Evolutionary conservation across 2,113 vertebrate species (phyloP).

Genomic region (Hydrochoerus hydrochaeris): DNA sequence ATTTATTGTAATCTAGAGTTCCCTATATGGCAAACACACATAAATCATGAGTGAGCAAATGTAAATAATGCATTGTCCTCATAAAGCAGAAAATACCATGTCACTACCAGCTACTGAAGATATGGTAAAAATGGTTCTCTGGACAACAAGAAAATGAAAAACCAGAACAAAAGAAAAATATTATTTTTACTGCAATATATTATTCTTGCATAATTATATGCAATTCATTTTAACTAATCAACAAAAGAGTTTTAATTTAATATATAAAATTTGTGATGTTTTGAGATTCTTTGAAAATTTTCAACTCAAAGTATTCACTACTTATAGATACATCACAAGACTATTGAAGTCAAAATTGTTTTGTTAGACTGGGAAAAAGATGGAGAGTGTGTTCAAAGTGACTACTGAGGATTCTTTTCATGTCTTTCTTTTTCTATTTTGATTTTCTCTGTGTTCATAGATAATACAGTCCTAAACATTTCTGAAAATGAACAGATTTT

Average conservation of each 20-base stretch:
- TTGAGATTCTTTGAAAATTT: background rate
- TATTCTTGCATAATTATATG: background rate
- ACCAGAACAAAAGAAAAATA: background rate
- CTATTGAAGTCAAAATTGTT: background rate
- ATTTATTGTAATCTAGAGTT: background rate
- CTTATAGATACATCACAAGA: background rate
- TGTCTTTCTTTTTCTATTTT: background rate
- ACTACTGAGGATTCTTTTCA: background rate
- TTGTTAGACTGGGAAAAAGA: background rate
- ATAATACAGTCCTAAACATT: fast-evolving
- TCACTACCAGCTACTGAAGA: background rate
- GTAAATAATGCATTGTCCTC: background rate
- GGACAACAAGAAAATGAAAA: background rate
- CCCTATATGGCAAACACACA: background rate
- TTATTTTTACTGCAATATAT: background rate
- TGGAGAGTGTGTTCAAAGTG: fast-evolving
- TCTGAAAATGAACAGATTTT: background rate
- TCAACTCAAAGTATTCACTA: background rate
- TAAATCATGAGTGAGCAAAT: background rate
- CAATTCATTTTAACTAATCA: background rate
- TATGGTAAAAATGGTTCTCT: background rate
- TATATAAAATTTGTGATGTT: background rate
- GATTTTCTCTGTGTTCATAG: background rate
- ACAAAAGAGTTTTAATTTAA: background rate
- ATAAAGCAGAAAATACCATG: background rate